Percentiles rank a stretch among this genome's conserved stretches.
phyloP scores from a whole-genome alignment of 2,113 vertebrate genomes.

The Maccullochella peelii region DNA sequence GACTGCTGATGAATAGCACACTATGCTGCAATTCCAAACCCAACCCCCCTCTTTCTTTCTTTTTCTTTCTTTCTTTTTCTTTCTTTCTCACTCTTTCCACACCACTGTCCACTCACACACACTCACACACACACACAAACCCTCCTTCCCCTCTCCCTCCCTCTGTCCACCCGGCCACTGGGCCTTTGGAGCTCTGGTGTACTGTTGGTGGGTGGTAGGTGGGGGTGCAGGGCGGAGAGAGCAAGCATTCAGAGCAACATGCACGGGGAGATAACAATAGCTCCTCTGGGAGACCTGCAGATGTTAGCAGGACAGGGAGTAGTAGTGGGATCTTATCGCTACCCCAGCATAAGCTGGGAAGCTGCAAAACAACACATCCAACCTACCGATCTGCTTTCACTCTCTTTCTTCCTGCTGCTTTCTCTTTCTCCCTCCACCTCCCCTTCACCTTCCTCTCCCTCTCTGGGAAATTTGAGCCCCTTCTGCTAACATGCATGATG shows the following conservation, averaged over 20 bases:
- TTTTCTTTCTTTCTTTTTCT: constrained; percentile 40
- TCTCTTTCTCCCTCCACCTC: constrained; percentile 11
- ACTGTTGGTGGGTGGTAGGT: constrained; percentile 68
- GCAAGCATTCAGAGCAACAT: constrained; percentile 78
- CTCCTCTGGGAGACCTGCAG: constrained; percentile 85
- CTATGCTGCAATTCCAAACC: constrained; percentile 73
- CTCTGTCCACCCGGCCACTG: constrained; percentile 70
- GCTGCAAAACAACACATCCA: constrained; percentile 60
- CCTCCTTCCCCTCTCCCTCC: constrained; percentile 29
- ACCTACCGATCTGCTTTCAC: constrained; percentile 20
- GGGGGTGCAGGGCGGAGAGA: constrained; percentile 73
- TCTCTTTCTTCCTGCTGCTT: constrained; percentile 19
- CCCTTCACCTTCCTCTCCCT: constrained; percentile 18
- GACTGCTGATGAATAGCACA: constrained; percentile 79
- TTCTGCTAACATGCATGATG: constrained; percentile 42
- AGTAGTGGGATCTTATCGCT: constrained; percentile 64
- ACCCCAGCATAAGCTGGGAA: constrained; percentile 60
- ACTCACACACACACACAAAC: constrained; percentile 35
- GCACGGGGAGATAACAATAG: constrained; percentile 82
- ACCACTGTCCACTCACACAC: constrained; percentile 68
- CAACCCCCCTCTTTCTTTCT: constrained; percentile 55
- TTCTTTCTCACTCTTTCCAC: constrained; percentile 60
- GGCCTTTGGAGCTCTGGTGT: constrained; percentile 77
- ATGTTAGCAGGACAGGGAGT: constrained; percentile 73
- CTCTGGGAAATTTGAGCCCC: constrained; percentile 54